Base-by-base conservation (phyloP, 1,140 invertebrate species). In the Zaprionus gabonicus region DNA sequence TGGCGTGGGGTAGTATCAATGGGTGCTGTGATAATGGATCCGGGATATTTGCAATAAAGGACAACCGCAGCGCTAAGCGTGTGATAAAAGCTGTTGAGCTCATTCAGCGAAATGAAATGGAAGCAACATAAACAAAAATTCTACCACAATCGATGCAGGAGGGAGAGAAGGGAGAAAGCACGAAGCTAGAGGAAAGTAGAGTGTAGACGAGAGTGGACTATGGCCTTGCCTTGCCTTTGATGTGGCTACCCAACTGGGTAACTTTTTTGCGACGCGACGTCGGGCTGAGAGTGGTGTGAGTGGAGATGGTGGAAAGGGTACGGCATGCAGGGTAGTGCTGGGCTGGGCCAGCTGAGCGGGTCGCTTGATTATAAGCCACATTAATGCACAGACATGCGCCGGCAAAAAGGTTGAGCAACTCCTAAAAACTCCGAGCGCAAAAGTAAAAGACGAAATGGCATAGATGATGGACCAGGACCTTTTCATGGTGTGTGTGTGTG, bases 351-450 rank as follows among this genome's bases (percentile, higher is more conserved):
- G 17, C 44, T 51, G 25, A 27, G 25, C 27, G 23, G 53, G 34
- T 75, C 59, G 71, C 81, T 80, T 88, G 85, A 88, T 88, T 88
- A 88, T 88, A 88, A 85, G 84, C 85, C 85, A 84, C 84, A 88
- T 88, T 88, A 88, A 88, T 88, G 84, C 81, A 90, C 75, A 90
- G 84, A 90, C 85, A 90, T 90, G 84, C 84, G 69, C 70, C 67
- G 60, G 53, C 57, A 66, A 70, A 73, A 82, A 80, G 71, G 78
- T 80, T 78, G 36, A 53, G 44, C 46, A 66, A 58, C 56, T 55
- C 66, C 66, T 65, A 75, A 59, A 74, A 74, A 69, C 59, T 73
- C 53, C 53, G 49, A 56, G 64, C 23, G 27, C 49, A 55, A 71
- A 76, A 76, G 76, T 64, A 73, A 77, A 73, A 78, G 65, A 65